A percentile compares a stretch with the other conserved stretches of the same genome.
Conservation (phyloP, 92 coral and sea anemone genomes). For the Porites lobata region DNA sequence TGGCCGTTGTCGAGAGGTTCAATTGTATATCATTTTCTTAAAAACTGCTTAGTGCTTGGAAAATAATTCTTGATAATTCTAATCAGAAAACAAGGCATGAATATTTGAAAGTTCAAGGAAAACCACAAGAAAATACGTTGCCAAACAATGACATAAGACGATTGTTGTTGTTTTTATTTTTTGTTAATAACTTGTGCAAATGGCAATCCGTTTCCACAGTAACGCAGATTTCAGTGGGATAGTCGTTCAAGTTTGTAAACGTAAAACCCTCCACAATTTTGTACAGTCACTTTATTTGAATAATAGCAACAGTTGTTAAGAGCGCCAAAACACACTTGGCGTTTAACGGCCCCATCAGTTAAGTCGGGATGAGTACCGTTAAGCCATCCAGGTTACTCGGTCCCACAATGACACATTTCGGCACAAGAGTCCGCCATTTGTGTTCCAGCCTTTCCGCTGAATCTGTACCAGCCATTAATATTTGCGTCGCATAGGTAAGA, state of each 20-base stretch:
- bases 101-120: too few relatives aligned
- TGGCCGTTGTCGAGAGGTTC: too few relatives aligned
- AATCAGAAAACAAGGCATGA: too few relatives aligned
- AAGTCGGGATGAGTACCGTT: slow-evolving; percentile 15
- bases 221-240: neutral
- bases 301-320: neutral
- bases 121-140: too few relatives aligned
- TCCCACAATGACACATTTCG: neutral
- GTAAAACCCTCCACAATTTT: slow-evolving; percentile 30
- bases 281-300: neutral
- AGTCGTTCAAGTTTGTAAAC: slow-evolving; percentile 19
- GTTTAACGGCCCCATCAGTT: slow-evolving; percentile 21
- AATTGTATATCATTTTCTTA: too few relatives aligned
- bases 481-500: neutral
- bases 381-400: slow-evolving; percentile 33
- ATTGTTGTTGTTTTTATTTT: too few relatives aligned
- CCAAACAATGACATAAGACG: too few relatives aligned
- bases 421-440: slow-evolving; percentile 5
- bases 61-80: too few relatives aligned
- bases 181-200: too few relatives aligned
- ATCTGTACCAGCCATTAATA: slow-evolving; percentile 24
- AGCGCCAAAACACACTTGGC: slow-evolving; percentile 8
- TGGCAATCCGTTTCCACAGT: slow-evolving; percentile 27
- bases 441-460: too few relatives aligned
- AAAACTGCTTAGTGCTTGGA: too few relatives aligned